Base-by-base conservation (phyloP, 2,888 invertebrate species). In the Carterocephalus palaemon region DNA sequence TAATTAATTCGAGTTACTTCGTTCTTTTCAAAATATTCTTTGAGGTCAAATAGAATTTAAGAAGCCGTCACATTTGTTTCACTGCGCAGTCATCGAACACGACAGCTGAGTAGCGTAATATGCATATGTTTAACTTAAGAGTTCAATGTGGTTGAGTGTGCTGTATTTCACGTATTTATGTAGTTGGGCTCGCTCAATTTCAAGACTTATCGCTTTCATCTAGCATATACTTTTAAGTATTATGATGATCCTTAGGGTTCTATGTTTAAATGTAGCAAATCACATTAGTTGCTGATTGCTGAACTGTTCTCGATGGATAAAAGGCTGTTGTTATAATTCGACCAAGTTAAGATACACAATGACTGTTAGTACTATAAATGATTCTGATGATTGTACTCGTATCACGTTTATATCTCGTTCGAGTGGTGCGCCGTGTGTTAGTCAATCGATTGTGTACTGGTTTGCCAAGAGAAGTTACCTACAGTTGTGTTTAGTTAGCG, bases 391-490 rank as follows among this genome's bases (percentile, higher is more conserved):
- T 62, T 66, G 61, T n/a, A n/a, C n/a, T n/a, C n/a, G n/a, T 70
- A 59, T 60, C 52, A 29, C 54, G 51, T 57, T 49, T 50, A 51
- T 57, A 65, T 70, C 78, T 84, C 79, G 81, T 74, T 71, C 62
- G 71, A 72, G 85, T 81, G 84, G 77, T 84, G 84, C 85, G 85
- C 82, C 82, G 70, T 65, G 69, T 69, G 69, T 54, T 76, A 82
- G 83, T 84, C 83, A 81, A 71, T 70, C 64, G 74, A 75, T 70
- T 71, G 74, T 77, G 75, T 73, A 78, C 70, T 74, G 83, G 81
- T 82, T 84, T 84, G 85, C 85, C 85, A 82, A 83, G 85, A 84
- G 82, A 83, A 85, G 86, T 86, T 86, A 86, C 86, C 86, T 82
- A 83, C 82, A 85, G 80, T 85, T 84, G 83, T 83, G 83, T 84